These are phyloP conservation scores for Drosophila sordidula DNA, from an alignment of 2,888 invertebrate genomes.

Conservation along the genomic window DNA sequence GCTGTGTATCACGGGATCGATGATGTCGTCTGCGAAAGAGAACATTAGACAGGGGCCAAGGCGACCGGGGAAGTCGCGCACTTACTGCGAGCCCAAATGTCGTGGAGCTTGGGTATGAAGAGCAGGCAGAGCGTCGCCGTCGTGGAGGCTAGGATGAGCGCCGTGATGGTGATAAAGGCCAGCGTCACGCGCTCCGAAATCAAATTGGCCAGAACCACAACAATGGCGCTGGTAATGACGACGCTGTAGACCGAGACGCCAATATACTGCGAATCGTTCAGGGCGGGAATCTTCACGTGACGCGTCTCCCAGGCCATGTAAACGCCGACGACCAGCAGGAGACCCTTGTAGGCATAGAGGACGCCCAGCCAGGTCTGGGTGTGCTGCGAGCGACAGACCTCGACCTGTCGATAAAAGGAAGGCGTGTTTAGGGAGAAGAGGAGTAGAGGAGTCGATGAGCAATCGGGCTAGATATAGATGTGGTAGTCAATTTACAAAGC, in stretches of 20 bases:
- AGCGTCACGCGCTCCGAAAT: constrained; percentile 93
- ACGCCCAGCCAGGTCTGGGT: constrained; percentile 96
- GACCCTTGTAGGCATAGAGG: constrained; percentile 95
- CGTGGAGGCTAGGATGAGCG: constrained; percentile 93
- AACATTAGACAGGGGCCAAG: neutral
- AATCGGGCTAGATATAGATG: neutral
- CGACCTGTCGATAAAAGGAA: constrained; percentile 88
- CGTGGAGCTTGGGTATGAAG: constrained; percentile 93
- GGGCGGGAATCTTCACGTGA: constrained; percentile 94
- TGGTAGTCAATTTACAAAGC: constrained; percentile 29
- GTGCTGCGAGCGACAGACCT: constrained; percentile 94
- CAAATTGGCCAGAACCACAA: constrained; percentile 94
- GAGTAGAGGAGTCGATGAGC: neutral
- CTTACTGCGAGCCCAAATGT: constrained; percentile 89
- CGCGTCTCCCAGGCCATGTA: constrained; percentile 99
- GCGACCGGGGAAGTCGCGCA: constrained; percentile 34
- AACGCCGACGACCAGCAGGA: constrained; percentile 94
- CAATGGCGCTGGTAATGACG: constrained; percentile 94
- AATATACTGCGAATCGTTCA: constrained; percentile 97
- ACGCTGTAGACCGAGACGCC: constrained; percentile 97
- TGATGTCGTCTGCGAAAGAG: constrained; percentile 86
- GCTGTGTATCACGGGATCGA: constrained; percentile 94
- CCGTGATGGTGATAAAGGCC: constrained; percentile 92
- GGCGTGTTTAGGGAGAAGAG: too few species aligned
- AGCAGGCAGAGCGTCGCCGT: constrained; percentile 94